Evolutionary conservation across 2,113 vertebrate species (phyloP).

Genomic region (Ornithorhynchus anatinus): DNA sequence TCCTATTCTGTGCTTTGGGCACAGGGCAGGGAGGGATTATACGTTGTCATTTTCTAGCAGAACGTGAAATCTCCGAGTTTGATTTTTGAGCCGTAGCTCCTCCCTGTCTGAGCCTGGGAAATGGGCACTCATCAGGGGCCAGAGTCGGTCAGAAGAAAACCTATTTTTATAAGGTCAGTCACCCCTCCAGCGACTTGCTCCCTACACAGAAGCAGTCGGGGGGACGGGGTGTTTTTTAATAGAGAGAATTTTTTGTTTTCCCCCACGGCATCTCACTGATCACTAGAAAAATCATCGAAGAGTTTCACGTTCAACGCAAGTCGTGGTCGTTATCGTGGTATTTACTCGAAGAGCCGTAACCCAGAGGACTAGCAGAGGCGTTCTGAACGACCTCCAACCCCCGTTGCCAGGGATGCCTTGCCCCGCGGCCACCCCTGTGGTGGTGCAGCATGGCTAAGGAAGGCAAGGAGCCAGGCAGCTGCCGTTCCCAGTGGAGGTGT

Average conservation of each 20-base stretch:
- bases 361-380: not conserved
- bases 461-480: not conserved
- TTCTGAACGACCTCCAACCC: rapidly evolving
- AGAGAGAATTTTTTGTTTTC: not conserved
- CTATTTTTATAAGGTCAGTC: not conserved
- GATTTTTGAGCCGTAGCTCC: not conserved
- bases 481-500: no score
- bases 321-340: not conserved
- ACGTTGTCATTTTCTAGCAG: not conserved
- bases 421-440: not conserved
- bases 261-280: not conserved
- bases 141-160: not conserved
- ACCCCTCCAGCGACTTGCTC: not conserved
- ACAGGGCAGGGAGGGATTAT: not conserved
- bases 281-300: not conserved
- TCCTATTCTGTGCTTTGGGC: not conserved
- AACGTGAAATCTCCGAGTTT: not conserved
- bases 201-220: not conserved
- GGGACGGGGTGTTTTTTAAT: not conserved
- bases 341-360: not conserved
- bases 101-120: not conserved
- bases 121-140: not conserved
- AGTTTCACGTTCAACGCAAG: rapidly evolving
- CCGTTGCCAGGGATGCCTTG: not conserved
- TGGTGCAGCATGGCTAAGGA: not conserved